Evolutionary conservation across 2,797 vertebrate genomes (phyloP).

Genomic region (Urocyon cinereoargenteus): DNA sequence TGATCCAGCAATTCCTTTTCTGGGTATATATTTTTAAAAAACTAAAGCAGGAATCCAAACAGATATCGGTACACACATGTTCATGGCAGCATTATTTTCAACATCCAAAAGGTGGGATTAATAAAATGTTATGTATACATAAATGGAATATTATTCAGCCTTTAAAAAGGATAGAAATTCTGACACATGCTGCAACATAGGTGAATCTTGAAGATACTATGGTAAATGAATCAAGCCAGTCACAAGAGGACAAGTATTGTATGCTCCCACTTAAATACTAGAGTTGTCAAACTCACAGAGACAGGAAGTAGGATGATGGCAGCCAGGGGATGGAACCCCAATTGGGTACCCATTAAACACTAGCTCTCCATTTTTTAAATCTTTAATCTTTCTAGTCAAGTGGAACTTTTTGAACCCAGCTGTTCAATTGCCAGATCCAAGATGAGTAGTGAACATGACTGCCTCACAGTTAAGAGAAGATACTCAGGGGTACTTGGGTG

Average conservation of each 20-base stretch:
- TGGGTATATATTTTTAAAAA: background rate
- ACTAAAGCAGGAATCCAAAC: background rate
- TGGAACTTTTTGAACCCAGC: background rate
- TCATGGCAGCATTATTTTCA: background rate
- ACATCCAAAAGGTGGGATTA: background rate
- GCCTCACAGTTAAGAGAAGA: background rate
- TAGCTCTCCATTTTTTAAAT: too few species aligned
- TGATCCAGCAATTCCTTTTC: background rate
- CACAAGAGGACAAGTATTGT: background rate
- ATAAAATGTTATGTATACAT: background rate
- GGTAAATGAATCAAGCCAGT: background rate
- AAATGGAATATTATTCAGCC: background rate
- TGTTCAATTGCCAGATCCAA: background rate
- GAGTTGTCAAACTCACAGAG: background rate
- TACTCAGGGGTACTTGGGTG: background rate
- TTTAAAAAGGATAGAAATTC: background rate
- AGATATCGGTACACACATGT: background rate
- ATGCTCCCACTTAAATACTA: background rate
- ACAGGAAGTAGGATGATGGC: background rate
- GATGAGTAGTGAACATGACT: background rate
- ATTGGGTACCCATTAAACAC: too few species aligned
- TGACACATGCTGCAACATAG: background rate
- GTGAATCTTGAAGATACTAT: background rate
- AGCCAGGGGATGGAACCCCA: too few species aligned
- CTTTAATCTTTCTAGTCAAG: background rate